Evolutionary conservation across 2,113 vertebrate species (phyloP), one percentile per base, ranked within the genome.

Genomic region (Embiotoca jacksoni): DNA sequence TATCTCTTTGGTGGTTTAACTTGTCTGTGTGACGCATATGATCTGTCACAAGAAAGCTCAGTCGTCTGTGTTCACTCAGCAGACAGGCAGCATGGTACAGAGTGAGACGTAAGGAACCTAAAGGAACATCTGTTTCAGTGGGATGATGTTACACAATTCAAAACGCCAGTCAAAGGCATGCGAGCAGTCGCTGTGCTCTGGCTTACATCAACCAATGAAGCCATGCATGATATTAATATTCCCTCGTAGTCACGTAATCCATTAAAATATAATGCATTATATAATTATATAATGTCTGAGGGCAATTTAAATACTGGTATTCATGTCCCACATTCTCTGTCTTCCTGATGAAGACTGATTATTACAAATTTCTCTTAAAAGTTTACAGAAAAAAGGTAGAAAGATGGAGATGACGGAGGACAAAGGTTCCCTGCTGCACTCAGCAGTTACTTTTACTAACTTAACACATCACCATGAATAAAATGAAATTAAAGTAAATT

Each of bases 1-100:
- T 78, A 78, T 78, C 78, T 81, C 32, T 15, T 3, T 66, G 30
- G 54, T 54, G 31, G 39, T 55, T 54, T 6, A n/a, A 56, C 32
- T 81, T 77, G 78, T 81, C 62, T 31, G 10, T 69, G 2, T 78
- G 83, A 78, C 57, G 37, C 58, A 44, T 72, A 54, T 53, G 0
- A 73, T 41, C 23, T 59, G 44, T 72, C 57, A 64, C 10, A 53
- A 31, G 41, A 70, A 54, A 65, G 13, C n/a, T 71, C 52, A 50
- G 58, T 66, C 46, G 70, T 41, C 52, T 50, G 44, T 46, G 37
- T 47, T 64, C 47, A 70, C 36, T 54, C 2, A 59, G 49, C 31
- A 49, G 46, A 41, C 35, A 73, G 33, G 52, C 50, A 33, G 31
- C 4, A 46, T 53, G 15, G 47, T 35, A 16, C 15, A 44, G 54